phyloP scores from a whole-genome alignment of 1,140 invertebrate species.

The Planococcus citri region DNA sequence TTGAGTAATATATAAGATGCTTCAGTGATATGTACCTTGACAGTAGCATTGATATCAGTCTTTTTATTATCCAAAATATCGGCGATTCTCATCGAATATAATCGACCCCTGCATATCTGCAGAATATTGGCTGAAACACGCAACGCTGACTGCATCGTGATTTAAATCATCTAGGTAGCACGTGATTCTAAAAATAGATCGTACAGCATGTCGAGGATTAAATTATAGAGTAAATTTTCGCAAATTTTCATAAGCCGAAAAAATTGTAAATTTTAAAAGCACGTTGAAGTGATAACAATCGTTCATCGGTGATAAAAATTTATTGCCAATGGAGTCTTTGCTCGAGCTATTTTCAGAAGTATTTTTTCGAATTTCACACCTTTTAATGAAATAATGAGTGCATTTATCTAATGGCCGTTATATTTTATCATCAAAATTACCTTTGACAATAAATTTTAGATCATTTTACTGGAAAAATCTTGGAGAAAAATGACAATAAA shows the following conservation, averaged over 20 bases:
- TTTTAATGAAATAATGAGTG: too few relatives aligned
- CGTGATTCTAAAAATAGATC: not conserved
- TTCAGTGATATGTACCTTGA: not conserved
- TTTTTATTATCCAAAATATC: not conserved
- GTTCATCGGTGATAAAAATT: not conserved
- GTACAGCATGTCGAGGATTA: not conserved
- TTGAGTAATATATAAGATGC: too few relatives aligned
- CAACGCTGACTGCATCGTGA: not conserved
- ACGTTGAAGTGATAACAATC: not conserved
- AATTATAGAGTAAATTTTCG: not conserved
- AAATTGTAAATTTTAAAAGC: not conserved
- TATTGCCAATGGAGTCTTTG: too few relatives aligned
- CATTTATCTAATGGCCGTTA: too few relatives aligned
- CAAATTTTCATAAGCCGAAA: not conserved
- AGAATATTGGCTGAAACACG: not conserved
- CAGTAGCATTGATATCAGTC: not conserved
- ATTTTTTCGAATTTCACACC: too few relatives aligned
- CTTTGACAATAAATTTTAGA: too few relatives aligned
- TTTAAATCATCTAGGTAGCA: not conserved
- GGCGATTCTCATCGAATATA: not conserved
- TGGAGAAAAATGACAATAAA: too few relatives aligned
- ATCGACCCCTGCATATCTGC: not conserved
- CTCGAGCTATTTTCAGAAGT: too few relatives aligned
- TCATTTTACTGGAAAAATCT: too few relatives aligned
- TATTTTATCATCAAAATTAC: too few relatives aligned